These are phyloP conservation scores for Centruroides vittatus DNA, from an alignment of 1,140 invertebrate species.

Conservation along the genomic window DNA sequence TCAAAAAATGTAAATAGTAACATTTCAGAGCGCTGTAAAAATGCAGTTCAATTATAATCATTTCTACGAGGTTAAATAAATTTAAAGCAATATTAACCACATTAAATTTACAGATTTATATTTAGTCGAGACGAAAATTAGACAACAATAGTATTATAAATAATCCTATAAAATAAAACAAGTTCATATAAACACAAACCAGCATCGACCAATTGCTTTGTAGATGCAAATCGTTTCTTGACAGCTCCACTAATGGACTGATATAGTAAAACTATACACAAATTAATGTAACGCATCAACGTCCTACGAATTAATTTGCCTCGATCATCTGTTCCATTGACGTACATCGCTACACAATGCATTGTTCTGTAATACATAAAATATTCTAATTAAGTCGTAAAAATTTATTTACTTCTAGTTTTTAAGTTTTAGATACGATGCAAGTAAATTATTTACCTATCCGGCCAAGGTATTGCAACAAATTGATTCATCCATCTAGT, in stretches of 20 bases:
- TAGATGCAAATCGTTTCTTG: conserved; percentile 8
- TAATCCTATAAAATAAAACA: no score
- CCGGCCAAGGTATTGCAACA: conserved; percentile 53
- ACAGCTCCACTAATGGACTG: conserved; percentile 9
- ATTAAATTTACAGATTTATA: no score
- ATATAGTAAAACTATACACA: conserved; percentile 9
- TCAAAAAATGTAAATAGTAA: no score
- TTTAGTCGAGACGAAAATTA: no score
- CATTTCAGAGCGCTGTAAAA: no score
- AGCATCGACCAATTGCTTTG: neutral
- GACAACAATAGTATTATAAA: no score
- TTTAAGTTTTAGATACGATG: no score
- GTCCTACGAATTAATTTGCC: conserved; percentile 19
- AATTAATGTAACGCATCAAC: conserved; percentile 20
- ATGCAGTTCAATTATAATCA: no score
- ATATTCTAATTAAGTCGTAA: no score
- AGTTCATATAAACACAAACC: conserved; percentile 2
- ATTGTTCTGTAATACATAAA: neutral
- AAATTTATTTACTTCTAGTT: no score
- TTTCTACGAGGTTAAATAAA: no score
- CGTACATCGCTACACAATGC: conserved; percentile 37
- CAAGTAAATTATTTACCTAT: conserved; percentile 36
- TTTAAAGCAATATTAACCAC: no score
- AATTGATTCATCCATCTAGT: conserved; percentile 88
- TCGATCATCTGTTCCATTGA: conserved; percentile 21